Evolutionary conservation across 2,797 vertebrate species (phyloP).

Genomic region (Nannoperca australis): DNA sequence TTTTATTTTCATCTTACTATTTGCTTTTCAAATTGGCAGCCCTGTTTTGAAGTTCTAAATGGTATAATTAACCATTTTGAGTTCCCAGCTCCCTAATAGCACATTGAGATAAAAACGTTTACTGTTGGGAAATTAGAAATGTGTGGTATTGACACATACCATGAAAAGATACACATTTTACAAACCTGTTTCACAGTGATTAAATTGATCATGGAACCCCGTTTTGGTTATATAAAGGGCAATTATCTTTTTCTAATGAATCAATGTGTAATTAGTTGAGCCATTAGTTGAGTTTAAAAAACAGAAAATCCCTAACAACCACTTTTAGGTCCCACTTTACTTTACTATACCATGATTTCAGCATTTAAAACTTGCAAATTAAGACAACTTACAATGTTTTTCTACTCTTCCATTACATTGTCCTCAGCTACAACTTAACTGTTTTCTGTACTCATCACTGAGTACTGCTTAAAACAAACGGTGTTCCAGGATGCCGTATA

Average conservation of each 20-base stretch:
- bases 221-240: neutral
- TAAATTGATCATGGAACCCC: neutral
- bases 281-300: conserved; percentile 1
- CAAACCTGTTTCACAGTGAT: conserved; percentile 5
- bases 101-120: neutral
- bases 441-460: conserved; percentile 18
- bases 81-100: neutral
- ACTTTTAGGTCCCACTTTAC: conserved; percentile 19
- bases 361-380: conserved; percentile 15
- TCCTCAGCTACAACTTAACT: conserved; percentile 23
- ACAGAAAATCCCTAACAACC: neutral
- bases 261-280: conserved; percentile 2
- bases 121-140: conserved; percentile 17
- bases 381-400: conserved; percentile 28
- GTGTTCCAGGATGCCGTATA: conserved; percentile 21
- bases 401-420: neutral
- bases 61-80: conserved; percentile 11
- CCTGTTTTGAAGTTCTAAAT: conserved; percentile 33
- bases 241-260: neutral
- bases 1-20: conserved; percentile 21
- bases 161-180: conserved; percentile 7
- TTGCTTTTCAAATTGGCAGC: conserved; percentile 21
- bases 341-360: conserved; percentile 12
- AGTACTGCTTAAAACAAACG: conserved; percentile 35
- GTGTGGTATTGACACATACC: conserved; percentile 10